Conservation (phyloP, 1,140 invertebrate genomes). For the Drosophila punjabiensis region DNA sequence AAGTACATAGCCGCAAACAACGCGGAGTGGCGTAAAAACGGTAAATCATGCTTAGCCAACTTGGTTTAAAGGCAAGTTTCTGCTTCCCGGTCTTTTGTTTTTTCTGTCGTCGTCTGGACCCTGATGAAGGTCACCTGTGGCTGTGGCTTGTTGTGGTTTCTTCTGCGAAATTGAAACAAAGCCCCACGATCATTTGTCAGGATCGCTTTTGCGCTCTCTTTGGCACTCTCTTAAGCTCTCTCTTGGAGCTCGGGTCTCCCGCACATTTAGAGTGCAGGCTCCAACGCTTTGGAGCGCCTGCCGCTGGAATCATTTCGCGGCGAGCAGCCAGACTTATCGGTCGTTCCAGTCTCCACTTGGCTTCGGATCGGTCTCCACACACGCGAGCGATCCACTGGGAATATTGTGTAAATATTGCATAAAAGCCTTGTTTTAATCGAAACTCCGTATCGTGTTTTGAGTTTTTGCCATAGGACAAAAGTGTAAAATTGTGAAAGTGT, state of each 20-base stretch:
- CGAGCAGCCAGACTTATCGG: constrained; percentile 54
- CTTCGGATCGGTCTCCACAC: constrained; percentile 13
- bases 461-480: neutral
- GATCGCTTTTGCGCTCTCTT: constrained; percentile 13
- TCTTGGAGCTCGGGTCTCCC: neutral
- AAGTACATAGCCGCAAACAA: constrained; percentile 2
- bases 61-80: constrained; percentile 25
- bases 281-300: constrained; percentile 23
- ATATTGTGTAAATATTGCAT: constrained; percentile 39
- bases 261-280: constrained; percentile 6
- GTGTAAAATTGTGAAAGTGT: constrained; percentile 16
- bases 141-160: constrained; percentile 6
- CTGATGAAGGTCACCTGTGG: constrained; percentile 36
- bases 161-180: constrained; percentile 3
- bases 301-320: constrained; percentile 46
- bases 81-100: constrained; percentile 53
- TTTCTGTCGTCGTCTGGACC: constrained; percentile 37
- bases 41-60: constrained; percentile 50
- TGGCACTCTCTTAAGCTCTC: constrained; percentile 12
- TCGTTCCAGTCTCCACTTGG: constrained; percentile 46
- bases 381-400: neutral
- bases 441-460: neutral
- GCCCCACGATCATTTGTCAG: constrained; percentile 11
- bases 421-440: neutral
- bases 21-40: constrained; percentile 19